A percentile compares a stretch with the other conserved stretches of the same genome.
phyloP scores from a whole-genome alignment of 2,888 invertebrate genomes.

The Cantharis flavilabris region DNA sequence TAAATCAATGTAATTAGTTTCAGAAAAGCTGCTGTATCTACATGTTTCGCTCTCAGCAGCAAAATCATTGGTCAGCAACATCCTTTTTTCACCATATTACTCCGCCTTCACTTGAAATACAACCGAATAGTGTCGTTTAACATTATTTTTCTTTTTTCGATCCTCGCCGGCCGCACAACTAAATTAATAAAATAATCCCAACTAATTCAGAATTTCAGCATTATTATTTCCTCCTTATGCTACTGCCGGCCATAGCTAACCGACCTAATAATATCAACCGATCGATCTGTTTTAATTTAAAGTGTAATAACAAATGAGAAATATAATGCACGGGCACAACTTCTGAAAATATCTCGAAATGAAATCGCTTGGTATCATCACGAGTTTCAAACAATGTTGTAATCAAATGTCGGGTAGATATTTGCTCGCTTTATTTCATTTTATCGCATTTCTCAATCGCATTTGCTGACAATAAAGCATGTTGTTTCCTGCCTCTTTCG shows the following conservation, averaged over 20 bases:
- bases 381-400: conserved; percentile 37
- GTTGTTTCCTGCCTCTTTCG: conserved; percentile 32
- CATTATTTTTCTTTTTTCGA: not conserved
- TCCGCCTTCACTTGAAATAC: conserved; percentile 60
- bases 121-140: conserved; percentile 29
- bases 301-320: conserved; percentile 19
- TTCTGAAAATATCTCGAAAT: conserved; percentile 36
- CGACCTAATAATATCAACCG: not conserved
- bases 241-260: not conserved
- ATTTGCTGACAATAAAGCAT: conserved; percentile 31
- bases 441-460: conserved; percentile 31
- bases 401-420: conserved; percentile 36
- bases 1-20: conserved; percentile 95
- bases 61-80: conserved; percentile 70
- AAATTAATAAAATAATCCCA: not conserved
- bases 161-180: not conserved
- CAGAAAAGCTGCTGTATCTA: conserved; percentile 59
- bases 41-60: conserved; percentile 57
- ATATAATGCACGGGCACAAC: conserved; percentile 23
- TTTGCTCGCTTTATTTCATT: conserved; percentile 36
- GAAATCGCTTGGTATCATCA: conserved; percentile 35
- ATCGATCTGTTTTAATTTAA: conserved; percentile 9
- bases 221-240: not conserved
- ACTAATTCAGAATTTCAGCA: not conserved
- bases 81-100: conserved; percentile 54